Base-by-base conservation (phyloP, 2,797 vertebrate genomes). In the Cheirogaleus major region DNA sequence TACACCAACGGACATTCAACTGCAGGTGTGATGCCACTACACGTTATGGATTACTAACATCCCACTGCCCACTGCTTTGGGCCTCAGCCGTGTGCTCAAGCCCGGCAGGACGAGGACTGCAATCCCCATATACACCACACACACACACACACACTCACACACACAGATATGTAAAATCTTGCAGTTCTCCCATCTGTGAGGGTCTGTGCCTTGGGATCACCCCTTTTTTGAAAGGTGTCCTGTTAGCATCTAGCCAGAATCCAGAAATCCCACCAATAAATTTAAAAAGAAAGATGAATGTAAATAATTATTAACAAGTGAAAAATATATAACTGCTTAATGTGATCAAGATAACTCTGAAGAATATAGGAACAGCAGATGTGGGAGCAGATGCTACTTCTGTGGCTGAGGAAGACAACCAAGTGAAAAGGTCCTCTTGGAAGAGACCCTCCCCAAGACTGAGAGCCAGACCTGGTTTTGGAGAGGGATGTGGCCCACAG, bases 61-160 rank as follows among this genome's bases (percentile, higher is more conserved):
- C 6, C 11, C 23, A 18, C 17, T 11, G 25, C 89, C 27, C 20
- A 1, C 35, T 23, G 15, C 8, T 48, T 7, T 4, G 35, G 7
- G 4, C 4, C 80, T 84, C 20, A 6, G 41, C 67, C 4, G 3
- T n/a, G 20, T 32, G 7, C 63, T 38, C 52, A 38, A 8, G 20
- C 35, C 7, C 4, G 5, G 38, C 27, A 32, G 32, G 1, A 9
- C 10, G 11, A 8, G 2, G 2, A 13, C 2, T 12, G 43, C 27
- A 9, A 2, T 27, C 25, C 5, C 35, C 48, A 45, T 3, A 41
- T 25, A 25, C 15, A 8, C 17, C 63, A 32, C 61, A 7, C 27
- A 61, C 61, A 65, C 61, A 30, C 13, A 7, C 57, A 61, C 27
- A 30, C 59, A 23, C 55, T 11, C 55, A 25, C 55, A 59, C 23